A percentile compares a stretch with the other conserved stretches of the same genome.
Conservation (phyloP, 2,888 invertebrate genomes). For the Epirrhoe tristata region DNA sequence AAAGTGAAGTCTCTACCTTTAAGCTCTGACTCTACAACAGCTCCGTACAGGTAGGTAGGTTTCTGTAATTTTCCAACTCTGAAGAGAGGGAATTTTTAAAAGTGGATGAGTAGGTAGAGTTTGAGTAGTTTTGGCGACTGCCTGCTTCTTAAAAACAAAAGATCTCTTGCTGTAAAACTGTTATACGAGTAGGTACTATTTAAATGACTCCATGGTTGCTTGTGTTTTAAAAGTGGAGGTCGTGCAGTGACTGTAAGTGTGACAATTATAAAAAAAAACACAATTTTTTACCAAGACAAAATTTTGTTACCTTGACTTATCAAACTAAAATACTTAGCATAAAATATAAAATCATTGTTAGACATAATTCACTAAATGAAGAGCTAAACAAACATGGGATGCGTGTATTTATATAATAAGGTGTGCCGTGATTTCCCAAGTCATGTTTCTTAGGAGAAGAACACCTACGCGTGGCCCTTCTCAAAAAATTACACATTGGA, state of each 20-base stretch:
- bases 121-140: too few species aligned
- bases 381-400: constrained; percentile 80
- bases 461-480: constrained; percentile 72
- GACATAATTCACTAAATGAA: constrained; percentile 77
- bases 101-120: too few species aligned
- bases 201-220: too few species aligned
- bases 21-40: too few species aligned
- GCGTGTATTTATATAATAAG: constrained; percentile 83
- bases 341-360: constrained; percentile 55
- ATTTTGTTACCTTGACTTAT: neutral
- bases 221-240: too few species aligned
- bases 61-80: too few species aligned
- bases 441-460: constrained; percentile 80
- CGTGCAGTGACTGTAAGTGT: neutral
- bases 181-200: too few species aligned
- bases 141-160: too few species aligned
- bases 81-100: too few species aligned
- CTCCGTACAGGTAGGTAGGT: too few species aligned
- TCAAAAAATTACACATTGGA: constrained; percentile 24
- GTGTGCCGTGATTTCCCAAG: constrained; percentile 70
- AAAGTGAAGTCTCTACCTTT: too few species aligned
- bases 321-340: constrained; percentile 37
- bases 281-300: neutral
- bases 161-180: too few species aligned
- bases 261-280: neutral